Percentiles rank a stretch among this genome's conserved stretches.
These are phyloP conservation scores for Heliconius cydno DNA, from an alignment of 2,888 invertebrate genomes.

Conservation along the genomic window DNA sequence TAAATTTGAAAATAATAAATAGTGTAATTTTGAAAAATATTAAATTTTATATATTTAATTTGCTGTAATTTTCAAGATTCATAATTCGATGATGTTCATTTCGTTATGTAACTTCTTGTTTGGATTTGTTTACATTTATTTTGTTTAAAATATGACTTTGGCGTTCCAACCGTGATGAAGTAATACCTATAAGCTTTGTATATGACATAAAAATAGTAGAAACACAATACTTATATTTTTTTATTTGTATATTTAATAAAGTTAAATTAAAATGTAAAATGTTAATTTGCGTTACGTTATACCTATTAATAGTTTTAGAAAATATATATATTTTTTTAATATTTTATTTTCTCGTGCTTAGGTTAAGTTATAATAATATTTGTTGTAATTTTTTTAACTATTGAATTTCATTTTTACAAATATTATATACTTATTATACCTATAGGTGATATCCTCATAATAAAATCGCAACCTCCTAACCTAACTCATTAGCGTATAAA, in stretches of 20 bases:
- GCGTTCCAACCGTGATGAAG: neutral
- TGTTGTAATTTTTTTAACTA: neutral
- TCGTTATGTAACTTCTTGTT: constrained; percentile 2
- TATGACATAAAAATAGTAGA: neutral
- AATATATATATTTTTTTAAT: neutral
- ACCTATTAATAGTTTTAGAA: too few relatives aligned
- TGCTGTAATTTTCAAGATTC: neutral
- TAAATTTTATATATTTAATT: too few relatives aligned
- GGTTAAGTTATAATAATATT: neutral
- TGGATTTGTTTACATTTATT: neutral
- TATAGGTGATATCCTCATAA: neutral
- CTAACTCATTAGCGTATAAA: constrained; percentile 7
- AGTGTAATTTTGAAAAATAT: neutral
- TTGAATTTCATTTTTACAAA: neutral
- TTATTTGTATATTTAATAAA: neutral
- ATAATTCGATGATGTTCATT: neutral
- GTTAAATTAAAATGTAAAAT: neutral
- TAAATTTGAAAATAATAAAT: neutral
- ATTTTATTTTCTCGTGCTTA: neutral
- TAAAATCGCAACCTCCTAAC: neutral
- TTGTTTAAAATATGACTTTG: constrained; percentile 1
- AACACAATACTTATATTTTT: neutral
- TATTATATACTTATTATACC: neutral
- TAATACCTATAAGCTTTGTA: neutral
- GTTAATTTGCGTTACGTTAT: neutral